Evolutionary conservation across 2,113 vertebrate species (phyloP).

Genomic region (Varanus komodoensis): DNA sequence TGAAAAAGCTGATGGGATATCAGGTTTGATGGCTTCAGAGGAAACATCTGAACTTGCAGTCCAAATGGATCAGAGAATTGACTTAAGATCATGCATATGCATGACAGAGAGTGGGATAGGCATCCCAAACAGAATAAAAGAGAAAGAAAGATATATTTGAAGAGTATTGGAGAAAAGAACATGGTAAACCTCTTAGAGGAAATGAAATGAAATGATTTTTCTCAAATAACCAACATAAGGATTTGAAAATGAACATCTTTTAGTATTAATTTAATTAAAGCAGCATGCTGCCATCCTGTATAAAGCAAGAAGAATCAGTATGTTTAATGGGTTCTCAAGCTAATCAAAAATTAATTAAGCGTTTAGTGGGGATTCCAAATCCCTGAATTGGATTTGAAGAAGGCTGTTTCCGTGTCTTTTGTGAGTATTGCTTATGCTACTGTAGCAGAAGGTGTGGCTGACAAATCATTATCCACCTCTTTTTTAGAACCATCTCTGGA

Average conservation of each 20-base stretch:
- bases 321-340: conserved; percentile 84
- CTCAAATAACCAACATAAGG: conserved; percentile 77
- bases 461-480: conserved; percentile 64
- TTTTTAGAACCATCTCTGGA: conserved; percentile 69
- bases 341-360: conserved; percentile 89
- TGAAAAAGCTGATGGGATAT: neutral
- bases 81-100: neutral
- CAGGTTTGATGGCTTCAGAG: neutral
- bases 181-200: conserved; percentile 76
- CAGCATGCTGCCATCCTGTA: conserved; percentile 77
- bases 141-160: conserved; percentile 47
- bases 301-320: conserved; percentile 79
- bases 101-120: neutral
- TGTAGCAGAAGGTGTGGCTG: conserved; percentile 65
- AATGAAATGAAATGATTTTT: conserved; percentile 74
- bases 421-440: conserved; percentile 75
- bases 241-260: conserved; percentile 79
- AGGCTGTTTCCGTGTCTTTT: conserved; percentile 74
- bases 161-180: conserved; percentile 58
- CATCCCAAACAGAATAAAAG: conserved; percentile 57
- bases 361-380: conserved; percentile 82
- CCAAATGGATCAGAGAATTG: neutral
- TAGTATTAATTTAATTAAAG: conserved; percentile 85
- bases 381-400: conserved; percentile 79
- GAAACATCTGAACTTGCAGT: neutral